Percentiles rank a stretch among this genome's conserved stretches.
Evolutionary conservation across 2,113 vertebrate genomes (phyloP).

Genomic region (Oreochromis spilurus): DNA sequence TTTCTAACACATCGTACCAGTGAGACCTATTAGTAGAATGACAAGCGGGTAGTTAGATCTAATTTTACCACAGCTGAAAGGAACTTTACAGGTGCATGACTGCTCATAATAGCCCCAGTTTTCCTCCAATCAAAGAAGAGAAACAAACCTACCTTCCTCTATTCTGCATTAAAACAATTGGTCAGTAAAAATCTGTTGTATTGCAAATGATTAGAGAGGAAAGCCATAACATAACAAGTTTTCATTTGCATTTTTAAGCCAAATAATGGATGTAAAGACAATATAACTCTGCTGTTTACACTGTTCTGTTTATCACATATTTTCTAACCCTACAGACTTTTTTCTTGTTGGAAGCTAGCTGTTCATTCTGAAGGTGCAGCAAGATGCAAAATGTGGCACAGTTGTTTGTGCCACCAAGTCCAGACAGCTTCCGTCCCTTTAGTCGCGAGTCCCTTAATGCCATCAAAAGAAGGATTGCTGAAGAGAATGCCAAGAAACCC

Average conservation of each 20-base stretch:
- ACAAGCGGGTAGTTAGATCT: slow-evolving; percentile 56
- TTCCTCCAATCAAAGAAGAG: slow-evolving; percentile 5
- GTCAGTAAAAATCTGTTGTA: background rate
- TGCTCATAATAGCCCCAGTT: slow-evolving; percentile 30
- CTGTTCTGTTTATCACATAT: background rate
- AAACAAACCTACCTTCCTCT: background rate
- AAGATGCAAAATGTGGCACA: slow-evolving; percentile 96
- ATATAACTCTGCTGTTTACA: background rate
- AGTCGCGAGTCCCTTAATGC: slow-evolving; percentile 88
- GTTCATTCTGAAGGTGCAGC: slow-evolving; percentile 87
- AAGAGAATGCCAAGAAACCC: slow-evolving; percentile 85
- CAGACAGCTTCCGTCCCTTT: slow-evolving; percentile 89
- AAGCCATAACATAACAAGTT: background rate
- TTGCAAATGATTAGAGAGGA: background rate
- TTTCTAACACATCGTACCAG: slow-evolving; percentile 54
- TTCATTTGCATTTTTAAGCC: background rate
- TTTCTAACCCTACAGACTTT: slow-evolving; percentile 40
- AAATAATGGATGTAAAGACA: background rate
- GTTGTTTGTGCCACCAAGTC: slow-evolving; percentile 91
- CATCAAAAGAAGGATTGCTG: slow-evolving; percentile 85
- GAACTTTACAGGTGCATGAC: slow-evolving; percentile 33
- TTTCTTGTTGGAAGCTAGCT: slow-evolving; percentile 77
- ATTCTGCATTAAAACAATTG: background rate
- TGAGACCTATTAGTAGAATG: slow-evolving; percentile 57
- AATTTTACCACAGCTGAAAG: slow-evolving; percentile 60